Conservation (phyloP, 2,888 invertebrate genomes). For the Plutella xylostella region DNA sequence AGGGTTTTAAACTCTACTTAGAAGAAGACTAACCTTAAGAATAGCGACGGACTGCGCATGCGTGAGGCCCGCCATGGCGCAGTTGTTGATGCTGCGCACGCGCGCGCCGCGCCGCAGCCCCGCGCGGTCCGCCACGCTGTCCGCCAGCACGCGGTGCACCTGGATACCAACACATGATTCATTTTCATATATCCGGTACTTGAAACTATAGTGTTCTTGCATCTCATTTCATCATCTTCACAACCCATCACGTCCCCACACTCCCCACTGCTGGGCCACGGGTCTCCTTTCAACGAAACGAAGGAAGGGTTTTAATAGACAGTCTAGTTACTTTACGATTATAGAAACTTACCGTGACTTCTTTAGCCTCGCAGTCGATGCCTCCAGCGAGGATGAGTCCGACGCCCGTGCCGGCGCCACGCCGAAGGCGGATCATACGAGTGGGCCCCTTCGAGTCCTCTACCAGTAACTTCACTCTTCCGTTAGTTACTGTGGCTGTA, state of each 20-base stretch:
- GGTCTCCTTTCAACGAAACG: too few relatives aligned
- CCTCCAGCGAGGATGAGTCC: conserved; percentile 92
- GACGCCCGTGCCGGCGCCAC: conserved; percentile 73
- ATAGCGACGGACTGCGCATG: conserved; percentile 89
- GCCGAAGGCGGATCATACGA: conserved; percentile 41
- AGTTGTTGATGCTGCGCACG: conserved; percentile 90
- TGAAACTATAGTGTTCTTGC: too few relatives aligned
- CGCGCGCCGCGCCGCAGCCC: conserved; percentile 90
- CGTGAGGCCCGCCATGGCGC: conserved; percentile 83
- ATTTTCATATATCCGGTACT: too few relatives aligned
- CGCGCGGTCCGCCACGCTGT: conserved; percentile 88
- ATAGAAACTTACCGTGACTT: conserved; percentile 79
- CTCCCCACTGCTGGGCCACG: too few relatives aligned
- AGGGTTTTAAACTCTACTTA: neutral
- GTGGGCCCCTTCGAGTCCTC: conserved; percentile 32
- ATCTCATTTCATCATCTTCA: too few relatives aligned
- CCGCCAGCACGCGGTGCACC: conserved; percentile 89
- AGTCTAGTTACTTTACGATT: too few relatives aligned
- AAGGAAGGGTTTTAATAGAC: neutral
- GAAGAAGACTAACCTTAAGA: conserved; percentile 74
- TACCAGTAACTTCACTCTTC: conserved; percentile 25
- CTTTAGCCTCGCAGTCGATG: conserved; percentile 90
- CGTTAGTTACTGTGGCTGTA: conserved; percentile 23
- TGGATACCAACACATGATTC: too few relatives aligned
- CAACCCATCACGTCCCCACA: too few relatives aligned